Evolutionary conservation across 2,113 vertebrate genomes (phyloP), one percentile per base, ranked within the genome.

Genomic region (Dipodomys spectabilis): DNA sequence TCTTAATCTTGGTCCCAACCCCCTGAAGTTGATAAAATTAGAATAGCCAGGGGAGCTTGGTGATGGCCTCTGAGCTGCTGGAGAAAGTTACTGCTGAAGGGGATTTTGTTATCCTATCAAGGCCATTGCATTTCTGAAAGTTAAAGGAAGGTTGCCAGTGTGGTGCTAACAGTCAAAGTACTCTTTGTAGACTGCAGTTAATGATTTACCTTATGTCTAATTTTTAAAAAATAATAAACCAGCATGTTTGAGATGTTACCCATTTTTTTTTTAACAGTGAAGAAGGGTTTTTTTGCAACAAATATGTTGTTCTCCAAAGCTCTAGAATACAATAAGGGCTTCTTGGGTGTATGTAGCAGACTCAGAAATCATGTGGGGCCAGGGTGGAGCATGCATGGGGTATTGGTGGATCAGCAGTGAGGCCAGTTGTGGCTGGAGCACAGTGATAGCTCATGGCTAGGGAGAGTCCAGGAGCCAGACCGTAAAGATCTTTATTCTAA

Each of bases 161-260:
- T 39, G 35, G 86, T 72, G 23, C 32, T 62, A 39, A 75, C 4
- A 68, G 30, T 72, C 35, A 92, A 35, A 72, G 53, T 72, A 71
- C 11, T 60, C 80, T 83, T 87, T 87, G 81, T 86, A 82, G 32
- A 78, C 91, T 93, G 67, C 79, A 60, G 86, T 60, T 94, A 95
- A 53, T 71, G 69, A 85, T 32, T 72, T 75, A 57, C 13, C 15
- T 82, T 92, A 7, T 22, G 67, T 95, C 91, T 80, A 79, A 86
- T 86, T 89, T 94, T 82, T 35, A 19, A 62, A 53, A 78, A 73
- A 88, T 90, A 30, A 72, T 79, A 92, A 88, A 5, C 18, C 25
- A 79, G 1, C 78, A 11, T 86, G 11, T 92, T 91, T 88, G 75
- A 80, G 72, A 4, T n/a, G 45, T n/a, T 67, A 35, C 8, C 62